Evolutionary conservation across 1,140 invertebrate genomes (phyloP).

Genomic region (Drosophila simulans): DNA sequence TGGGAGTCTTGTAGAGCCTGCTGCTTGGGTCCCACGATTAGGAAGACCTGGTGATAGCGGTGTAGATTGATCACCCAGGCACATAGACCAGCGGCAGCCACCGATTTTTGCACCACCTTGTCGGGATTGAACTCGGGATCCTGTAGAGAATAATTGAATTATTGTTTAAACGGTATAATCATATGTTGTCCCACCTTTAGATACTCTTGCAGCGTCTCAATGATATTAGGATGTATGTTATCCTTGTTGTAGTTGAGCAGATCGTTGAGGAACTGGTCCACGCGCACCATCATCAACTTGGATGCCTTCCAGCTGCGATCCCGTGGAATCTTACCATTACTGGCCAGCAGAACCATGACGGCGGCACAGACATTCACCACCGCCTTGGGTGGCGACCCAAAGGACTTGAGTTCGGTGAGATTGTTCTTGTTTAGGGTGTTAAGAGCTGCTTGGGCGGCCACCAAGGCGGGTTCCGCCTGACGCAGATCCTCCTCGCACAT

Average conservation of each 20-base stretch:
- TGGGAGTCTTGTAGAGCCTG: constrained; percentile 92
- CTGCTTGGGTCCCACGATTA: constrained; percentile 96
- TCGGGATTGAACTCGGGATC: constrained; percentile 94
- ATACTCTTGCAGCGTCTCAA: constrained; percentile 88
- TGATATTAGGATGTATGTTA: constrained; percentile 94
- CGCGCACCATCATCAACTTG: constrained; percentile 89
- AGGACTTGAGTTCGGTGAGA: constrained; percentile 97
- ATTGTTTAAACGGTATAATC: too few relatives aligned
- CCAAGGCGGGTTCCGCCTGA: constrained; percentile 96
- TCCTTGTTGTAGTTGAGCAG: constrained; percentile 97
- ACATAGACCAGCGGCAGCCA: constrained; percentile 95
- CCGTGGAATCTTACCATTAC: constrained; percentile 95
- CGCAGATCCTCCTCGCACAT: constrained; percentile 95
- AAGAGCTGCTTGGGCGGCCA: constrained; percentile 95
- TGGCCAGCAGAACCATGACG: constrained; percentile 94
- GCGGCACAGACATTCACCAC: constrained; percentile 95
- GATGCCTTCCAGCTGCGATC: constrained; percentile 97
- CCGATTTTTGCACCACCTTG: constrained; percentile 93
- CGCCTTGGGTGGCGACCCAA: constrained; percentile 93
- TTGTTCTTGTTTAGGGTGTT: constrained; percentile 98
- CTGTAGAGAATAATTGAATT: constrained; percentile 55
- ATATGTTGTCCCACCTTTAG: constrained; percentile 63
- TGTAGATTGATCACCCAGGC: constrained; percentile 98
- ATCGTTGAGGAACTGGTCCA: constrained; percentile 93
- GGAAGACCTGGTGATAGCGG: constrained; percentile 96